phyloP scores from a whole-genome alignment of 1,140 invertebrate species.

The Pteromalus puparum region DNA sequence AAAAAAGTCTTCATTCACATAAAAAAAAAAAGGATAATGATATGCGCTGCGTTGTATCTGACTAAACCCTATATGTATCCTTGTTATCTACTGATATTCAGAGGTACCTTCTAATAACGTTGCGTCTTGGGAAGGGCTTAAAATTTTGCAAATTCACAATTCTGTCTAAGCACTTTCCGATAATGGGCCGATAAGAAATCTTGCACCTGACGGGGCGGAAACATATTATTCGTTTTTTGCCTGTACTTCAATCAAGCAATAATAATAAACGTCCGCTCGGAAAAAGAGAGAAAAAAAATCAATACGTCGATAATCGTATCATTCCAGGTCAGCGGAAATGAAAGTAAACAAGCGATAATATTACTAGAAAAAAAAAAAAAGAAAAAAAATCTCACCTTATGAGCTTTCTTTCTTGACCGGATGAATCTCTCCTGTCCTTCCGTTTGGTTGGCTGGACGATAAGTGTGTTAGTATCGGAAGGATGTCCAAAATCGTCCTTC shows the following conservation, averaged over 20 bases:
- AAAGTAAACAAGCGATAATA: not conserved
- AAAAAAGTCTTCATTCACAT: not conserved
- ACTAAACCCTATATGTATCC: conserved; percentile 1
- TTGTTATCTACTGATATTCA: not conserved
- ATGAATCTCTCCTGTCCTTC: conserved; percentile 85
- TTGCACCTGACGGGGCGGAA: conserved; percentile 15
- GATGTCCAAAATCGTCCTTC: conserved; percentile 61
- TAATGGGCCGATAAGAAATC: conserved; percentile 29
- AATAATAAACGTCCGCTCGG: not conserved
- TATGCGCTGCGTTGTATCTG: not conserved
- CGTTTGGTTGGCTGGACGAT: conserved; percentile 76
- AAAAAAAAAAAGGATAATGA: not conserved
- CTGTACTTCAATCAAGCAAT: not conserved
- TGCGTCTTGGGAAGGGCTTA: not conserved
- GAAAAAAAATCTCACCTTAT: conserved; percentile 76
- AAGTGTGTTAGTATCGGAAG: conserved; percentile 57
- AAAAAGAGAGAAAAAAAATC: not conserved
- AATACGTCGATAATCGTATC: not conserved
- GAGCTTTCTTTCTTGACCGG: conserved; percentile 84
- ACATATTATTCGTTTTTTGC: conserved; percentile 9
- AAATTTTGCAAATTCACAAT: conserved; percentile 10
- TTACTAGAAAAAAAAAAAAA: not conserved
- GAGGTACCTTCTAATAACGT: conserved; percentile 26
- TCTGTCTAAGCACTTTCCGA: not conserved
- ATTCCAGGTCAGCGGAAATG: not conserved